phyloP scores from a whole-genome alignment of 2,113 vertebrate species.

The Oreochromis niloticus region DNA sequence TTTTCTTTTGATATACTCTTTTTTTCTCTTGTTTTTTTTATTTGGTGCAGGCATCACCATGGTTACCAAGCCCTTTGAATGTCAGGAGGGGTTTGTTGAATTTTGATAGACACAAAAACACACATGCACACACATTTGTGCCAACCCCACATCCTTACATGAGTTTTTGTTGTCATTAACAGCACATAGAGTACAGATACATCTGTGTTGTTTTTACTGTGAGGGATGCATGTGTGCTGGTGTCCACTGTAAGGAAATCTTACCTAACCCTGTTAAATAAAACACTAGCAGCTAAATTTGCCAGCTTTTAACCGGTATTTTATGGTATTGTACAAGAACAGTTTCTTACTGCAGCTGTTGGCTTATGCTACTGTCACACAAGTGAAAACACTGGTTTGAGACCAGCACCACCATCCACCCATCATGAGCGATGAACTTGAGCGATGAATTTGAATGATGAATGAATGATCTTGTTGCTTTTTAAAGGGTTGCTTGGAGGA shows the following conservation, averaged over 20 bases:
- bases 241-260: background rate
- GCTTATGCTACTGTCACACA: background rate
- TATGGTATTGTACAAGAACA: background rate
- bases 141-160: background rate
- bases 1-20: background rate
- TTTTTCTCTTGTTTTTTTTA: background rate
- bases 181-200: background rate
- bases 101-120: constrained; percentile 1
- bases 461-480: background rate
- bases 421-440: background rate
- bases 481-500: background rate
- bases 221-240: background rate
- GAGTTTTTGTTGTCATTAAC: constrained; percentile 9
- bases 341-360: background rate
- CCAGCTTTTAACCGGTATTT: background rate
- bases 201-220: background rate
- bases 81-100: constrained; percentile 1
- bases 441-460: background rate
- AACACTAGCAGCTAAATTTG: background rate
- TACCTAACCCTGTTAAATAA: background rate
- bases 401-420: background rate
- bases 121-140: background rate
- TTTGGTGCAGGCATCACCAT: constrained; percentile 23
- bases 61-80: constrained; percentile 42
- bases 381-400: background rate